These are phyloP conservation scores for Panurus biarmicus DNA, from an alignment of 2,113 vertebrate genomes.

Conservation along the genomic window DNA sequence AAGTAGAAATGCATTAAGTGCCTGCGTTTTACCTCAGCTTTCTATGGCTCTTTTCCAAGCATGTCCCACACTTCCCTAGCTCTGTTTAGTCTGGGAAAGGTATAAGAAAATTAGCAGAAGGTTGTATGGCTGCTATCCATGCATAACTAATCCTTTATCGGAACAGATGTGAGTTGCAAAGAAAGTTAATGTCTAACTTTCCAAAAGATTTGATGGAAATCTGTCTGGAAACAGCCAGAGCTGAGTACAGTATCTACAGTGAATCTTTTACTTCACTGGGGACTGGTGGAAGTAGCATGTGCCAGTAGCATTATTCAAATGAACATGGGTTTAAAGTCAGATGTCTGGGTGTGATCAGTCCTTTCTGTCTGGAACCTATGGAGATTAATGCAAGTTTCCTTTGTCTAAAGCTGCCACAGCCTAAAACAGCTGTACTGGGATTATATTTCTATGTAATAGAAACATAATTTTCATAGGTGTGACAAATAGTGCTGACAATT, in stretches of 20 bases:
- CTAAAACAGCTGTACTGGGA: neutral
- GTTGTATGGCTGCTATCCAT: neutral
- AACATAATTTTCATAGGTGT: neutral
- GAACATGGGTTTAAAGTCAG: neutral
- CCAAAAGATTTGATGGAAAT: neutral
- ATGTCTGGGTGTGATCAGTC: neutral
- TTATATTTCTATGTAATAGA: neutral
- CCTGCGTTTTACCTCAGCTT: neutral
- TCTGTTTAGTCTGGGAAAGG: neutral
- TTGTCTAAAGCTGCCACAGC: neutral
- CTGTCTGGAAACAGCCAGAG: neutral
- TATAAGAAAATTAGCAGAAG: neutral
- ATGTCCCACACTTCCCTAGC: neutral
- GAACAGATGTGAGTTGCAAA: neutral
- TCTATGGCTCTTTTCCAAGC: neutral
- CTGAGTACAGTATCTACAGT: neutral
- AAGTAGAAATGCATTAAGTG: neutral
- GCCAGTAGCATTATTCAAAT: neutral
- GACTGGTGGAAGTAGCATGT: neutral
- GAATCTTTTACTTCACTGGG: neutral
- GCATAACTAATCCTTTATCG: neutral
- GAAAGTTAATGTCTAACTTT: neutral
- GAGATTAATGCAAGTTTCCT: neutral
- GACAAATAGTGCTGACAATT: neutral
- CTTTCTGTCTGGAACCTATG: neutral